phyloP scores from a whole-genome alignment of 2,797 vertebrate species.

The Muscicapa comitata region DNA sequence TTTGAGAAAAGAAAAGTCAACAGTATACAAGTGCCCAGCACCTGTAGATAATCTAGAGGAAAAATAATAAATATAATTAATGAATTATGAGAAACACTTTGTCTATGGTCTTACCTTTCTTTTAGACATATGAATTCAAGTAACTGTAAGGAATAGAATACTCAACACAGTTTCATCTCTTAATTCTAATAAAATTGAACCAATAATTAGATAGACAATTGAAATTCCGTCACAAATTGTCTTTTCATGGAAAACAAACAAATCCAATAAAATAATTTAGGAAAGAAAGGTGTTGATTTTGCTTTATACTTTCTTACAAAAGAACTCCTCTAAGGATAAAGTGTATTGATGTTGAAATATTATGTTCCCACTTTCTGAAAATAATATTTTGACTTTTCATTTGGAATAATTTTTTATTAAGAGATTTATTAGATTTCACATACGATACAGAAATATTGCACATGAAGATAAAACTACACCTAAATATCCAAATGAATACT shows the following conservation, averaged over 20 bases:
- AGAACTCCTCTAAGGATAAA: neutral
- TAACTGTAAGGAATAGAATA: neutral
- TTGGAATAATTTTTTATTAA: neutral
- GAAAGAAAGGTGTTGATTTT: neutral
- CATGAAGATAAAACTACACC: neutral
- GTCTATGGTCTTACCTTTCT: neutral
- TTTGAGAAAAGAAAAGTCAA: neutral
- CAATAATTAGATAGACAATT: neutral
- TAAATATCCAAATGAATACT: neutral
- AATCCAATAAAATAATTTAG: neutral
- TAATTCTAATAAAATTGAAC: neutral
- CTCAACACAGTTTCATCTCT: neutral
- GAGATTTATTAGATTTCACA: neutral
- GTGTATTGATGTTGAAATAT: neutral
- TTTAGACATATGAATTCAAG: neutral
- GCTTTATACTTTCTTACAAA: neutral
- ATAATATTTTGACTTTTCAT: neutral
- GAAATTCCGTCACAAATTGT: neutral
- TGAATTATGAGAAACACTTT: neutral
- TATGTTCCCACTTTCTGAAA: neutral
- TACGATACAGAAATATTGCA: neutral
- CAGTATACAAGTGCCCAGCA: neutral
- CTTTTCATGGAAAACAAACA: neutral
- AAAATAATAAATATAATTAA: neutral
- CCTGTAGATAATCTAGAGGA: neutral